These are phyloP conservation scores for Ephialtes manifestator DNA, from an alignment of 2,888 invertebrate species.

Conservation along the genomic window DNA sequence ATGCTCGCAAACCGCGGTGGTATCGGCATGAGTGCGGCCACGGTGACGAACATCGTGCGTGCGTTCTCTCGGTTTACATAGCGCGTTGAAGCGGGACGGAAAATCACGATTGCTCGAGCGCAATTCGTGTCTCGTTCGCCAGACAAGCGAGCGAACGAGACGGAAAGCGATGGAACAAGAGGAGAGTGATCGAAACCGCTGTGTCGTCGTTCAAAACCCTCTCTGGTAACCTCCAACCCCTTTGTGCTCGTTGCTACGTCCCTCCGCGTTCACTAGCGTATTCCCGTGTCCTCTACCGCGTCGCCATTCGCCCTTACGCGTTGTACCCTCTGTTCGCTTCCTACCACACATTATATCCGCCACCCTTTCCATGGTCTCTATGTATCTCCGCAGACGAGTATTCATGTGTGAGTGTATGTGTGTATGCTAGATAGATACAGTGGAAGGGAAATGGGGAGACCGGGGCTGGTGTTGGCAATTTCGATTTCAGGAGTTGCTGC, in stretches of 20 bases:
- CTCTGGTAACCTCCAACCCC: conserved; percentile 40
- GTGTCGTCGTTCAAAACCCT: conserved; percentile 41
- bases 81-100: conserved; percentile 78
- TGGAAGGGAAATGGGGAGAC: neutral
- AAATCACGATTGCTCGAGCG: conserved; percentile 80
- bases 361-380: conserved; percentile 23
- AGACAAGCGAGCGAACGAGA: conserved; percentile 12
- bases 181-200: neutral
- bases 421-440: conserved; percentile 26
- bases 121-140: conserved; percentile 15
- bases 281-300: conserved; percentile 30
- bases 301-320: conserved; percentile 36
- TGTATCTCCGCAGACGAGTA: conserved; percentile 37
- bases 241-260: conserved; percentile 54
- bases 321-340: conserved; percentile 42
- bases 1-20: conserved; percentile 73
- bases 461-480: neutral
- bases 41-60: conserved; percentile 31
- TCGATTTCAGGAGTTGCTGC: neutral
- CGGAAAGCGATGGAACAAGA: neutral
- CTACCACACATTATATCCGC: conserved; percentile 28
- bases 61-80: conserved; percentile 78
- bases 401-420: conserved; percentile 19
- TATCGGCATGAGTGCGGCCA: conserved; percentile 39
- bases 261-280: conserved; percentile 25